Percentiles rank a stretch among this genome's conserved stretches.
These are phyloP conservation scores for Rhamnusium bicolor DNA, from an alignment of 2,888 invertebrate genomes.

Conservation along the genomic window DNA sequence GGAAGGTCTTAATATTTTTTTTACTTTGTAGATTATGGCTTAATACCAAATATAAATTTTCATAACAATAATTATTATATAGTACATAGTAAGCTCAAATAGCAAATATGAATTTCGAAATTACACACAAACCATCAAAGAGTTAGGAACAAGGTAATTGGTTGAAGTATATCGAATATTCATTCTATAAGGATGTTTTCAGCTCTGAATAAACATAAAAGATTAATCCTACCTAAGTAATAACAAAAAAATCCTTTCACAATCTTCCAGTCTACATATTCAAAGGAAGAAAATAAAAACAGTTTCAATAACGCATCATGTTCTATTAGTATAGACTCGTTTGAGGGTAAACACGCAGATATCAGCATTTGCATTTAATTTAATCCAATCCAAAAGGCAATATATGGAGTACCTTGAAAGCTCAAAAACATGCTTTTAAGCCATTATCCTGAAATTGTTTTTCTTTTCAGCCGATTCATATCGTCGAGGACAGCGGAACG, in stretches of 20 bases:
- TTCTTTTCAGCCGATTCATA: slow-evolving; percentile 7
- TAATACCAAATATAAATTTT: too few species aligned
- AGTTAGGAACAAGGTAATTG: background rate
- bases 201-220: background rate
- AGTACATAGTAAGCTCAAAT: too few species aligned
- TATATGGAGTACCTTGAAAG: background rate
- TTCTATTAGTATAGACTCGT: background rate
- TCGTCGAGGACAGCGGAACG: slow-evolving; percentile 2
- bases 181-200: background rate
- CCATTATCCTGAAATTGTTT: slow-evolving; percentile 25
- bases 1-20: too few species aligned
- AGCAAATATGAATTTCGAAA: too few species aligned
- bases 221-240: background rate
- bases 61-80: too few species aligned
- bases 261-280: background rate
- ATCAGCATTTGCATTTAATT: slow-evolving; percentile 1
- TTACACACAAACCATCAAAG: background rate
- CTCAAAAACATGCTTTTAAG: slow-evolving; percentile 14
- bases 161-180: background rate
- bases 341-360: background rate
- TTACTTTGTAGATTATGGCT: too few species aligned
- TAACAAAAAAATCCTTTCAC: background rate
- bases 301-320: background rate
- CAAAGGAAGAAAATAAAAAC: background rate
- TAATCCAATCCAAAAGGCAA: background rate